phyloP scores from a whole-genome alignment of 2,888 invertebrate species.

The Pristionchus entomophagus region DNA sequence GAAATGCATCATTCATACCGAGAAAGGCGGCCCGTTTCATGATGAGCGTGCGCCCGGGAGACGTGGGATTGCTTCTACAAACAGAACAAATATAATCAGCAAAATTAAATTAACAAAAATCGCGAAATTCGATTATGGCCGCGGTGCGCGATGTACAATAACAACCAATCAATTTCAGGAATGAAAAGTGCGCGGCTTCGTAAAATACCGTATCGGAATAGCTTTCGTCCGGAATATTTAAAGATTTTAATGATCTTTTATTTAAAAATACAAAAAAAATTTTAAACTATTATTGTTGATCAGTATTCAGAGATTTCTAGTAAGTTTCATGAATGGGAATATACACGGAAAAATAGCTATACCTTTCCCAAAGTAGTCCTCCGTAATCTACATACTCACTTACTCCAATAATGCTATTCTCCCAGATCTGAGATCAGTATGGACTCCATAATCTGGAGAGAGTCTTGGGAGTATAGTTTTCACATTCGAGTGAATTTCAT shows the following conservation, averaged over 20 bases:
- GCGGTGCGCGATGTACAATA: slow-evolving; percentile 4
- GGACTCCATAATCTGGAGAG: no score
- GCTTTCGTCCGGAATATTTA: not conserved
- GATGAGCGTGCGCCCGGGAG: not conserved
- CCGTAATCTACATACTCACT: no score
- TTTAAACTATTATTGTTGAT: not conserved
- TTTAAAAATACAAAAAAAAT: no score
- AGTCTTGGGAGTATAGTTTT: no score
- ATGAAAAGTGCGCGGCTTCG: no score
- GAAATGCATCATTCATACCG: not conserved
- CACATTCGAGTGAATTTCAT: no score
- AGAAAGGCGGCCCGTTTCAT: not conserved
- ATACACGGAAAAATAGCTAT: no score
- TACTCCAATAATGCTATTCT: no score
- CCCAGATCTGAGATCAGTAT: no score
- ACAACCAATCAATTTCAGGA: not conserved
- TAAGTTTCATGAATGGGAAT: no score
- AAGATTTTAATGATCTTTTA: not conserved
- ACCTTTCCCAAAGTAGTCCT: no score
- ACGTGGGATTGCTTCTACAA: not conserved
- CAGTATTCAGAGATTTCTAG: no score
- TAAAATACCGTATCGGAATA: not conserved
- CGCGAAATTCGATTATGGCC: not conserved
- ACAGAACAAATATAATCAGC: not conserved
- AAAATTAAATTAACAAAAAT: not conserved